Conservation (phyloP, 2,797 vertebrate species). For the Lacerta bilineata region DNA sequence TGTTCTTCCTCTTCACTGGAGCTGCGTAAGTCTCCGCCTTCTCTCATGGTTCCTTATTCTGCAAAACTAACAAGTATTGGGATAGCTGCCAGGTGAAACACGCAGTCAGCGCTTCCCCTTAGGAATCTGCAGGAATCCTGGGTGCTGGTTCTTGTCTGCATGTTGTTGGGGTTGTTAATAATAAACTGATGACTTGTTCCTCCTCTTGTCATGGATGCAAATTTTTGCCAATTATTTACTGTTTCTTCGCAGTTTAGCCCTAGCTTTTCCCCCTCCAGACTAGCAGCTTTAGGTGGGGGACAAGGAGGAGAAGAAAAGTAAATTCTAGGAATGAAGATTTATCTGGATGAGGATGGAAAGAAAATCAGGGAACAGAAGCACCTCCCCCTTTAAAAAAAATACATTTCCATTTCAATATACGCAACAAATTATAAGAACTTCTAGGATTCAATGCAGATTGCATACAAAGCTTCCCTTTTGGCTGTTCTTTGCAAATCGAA, state of each 20-base stretch:
- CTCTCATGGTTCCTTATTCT: too few species aligned
- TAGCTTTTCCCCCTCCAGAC: slow-evolving; percentile 11
- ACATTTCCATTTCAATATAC: background rate
- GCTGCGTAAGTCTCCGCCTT: too few species aligned
- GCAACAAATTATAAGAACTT: too few species aligned
- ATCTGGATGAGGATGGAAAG: slow-evolving; percentile 9
- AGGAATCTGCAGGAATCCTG: background rate
- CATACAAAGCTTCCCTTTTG: too few species aligned
- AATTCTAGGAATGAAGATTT: background rate
- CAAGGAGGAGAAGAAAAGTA: background rate
- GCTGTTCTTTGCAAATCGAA: too few species aligned
- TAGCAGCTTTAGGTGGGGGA: background rate
- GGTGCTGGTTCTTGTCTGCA: too few species aligned
- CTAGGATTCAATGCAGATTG: too few species aligned
- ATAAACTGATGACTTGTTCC: background rate
- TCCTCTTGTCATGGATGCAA: background rate
- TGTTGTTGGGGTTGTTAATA: background rate
- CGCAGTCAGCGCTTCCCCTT: background rate
- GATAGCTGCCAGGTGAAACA: too few species aligned
- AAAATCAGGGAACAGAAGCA: background rate
- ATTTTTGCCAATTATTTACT: slow-evolving; percentile 8
- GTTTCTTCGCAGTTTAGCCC: slow-evolving; percentile 9
- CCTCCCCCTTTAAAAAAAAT: background rate
- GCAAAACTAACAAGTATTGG: too few species aligned
- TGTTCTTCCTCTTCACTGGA: too few species aligned